Conservation (phyloP, 2,113 vertebrate species). For the Apistogramma diplotaenia region DNA sequence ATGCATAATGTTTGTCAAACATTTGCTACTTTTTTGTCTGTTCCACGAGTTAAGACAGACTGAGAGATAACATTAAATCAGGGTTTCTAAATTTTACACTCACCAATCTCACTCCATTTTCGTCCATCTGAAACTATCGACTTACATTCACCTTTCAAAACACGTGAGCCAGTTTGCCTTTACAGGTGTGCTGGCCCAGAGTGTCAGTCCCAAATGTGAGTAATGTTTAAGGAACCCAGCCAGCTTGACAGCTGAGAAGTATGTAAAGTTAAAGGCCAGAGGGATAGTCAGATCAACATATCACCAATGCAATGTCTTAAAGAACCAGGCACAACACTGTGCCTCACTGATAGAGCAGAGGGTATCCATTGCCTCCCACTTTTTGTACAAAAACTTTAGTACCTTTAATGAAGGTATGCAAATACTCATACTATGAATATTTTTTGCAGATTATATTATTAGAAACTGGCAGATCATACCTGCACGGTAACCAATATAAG, state of each 20-base stretch:
- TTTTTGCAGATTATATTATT: not conserved
- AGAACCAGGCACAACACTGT: slow-evolving; percentile 24
- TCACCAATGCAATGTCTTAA: slow-evolving; percentile 34
- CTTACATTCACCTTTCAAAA: not conserved
- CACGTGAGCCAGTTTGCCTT: not conserved
- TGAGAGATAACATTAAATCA: not conserved
- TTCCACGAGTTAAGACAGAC: not conserved
- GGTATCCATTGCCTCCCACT: not conserved
- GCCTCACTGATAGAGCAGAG: not conserved
- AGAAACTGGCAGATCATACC: slow-evolving; percentile 34
- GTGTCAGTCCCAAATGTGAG: slow-evolving; percentile 15
- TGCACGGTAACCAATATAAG: slow-evolving; percentile 37
- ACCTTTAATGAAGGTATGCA: not conserved
- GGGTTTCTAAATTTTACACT: slow-evolving; percentile 30
- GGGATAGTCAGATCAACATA: slow-evolving; percentile 14
- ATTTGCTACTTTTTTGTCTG: not conserved
- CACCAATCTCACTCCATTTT: slow-evolving; percentile 32
- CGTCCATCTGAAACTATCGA: slow-evolving; percentile 42
- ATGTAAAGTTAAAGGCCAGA: not conserved
- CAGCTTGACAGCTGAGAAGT: slow-evolving; percentile 35
- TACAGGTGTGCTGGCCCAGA: not conserved
- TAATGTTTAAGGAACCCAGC: not conserved
- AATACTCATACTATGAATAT: not conserved
- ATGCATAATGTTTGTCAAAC: not conserved
- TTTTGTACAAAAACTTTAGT: not conserved